Evolutionary conservation across 2,797 vertebrate genomes (phyloP).

Genomic region (Oceanodroma leucorhoa): DNA sequence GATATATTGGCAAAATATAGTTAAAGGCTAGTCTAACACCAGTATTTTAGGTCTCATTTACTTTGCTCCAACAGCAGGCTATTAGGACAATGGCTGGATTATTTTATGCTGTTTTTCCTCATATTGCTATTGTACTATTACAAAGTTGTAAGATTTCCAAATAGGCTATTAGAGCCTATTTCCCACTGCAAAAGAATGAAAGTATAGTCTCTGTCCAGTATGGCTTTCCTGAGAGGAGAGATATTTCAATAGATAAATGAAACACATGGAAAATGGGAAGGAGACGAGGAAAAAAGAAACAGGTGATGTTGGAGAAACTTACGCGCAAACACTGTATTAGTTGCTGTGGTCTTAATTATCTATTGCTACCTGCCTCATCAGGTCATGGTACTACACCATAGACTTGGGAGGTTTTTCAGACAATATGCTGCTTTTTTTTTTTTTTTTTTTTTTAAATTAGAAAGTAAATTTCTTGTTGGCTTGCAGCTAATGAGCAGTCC

Average conservation of each 20-base stretch:
- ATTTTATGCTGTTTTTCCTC: background rate
- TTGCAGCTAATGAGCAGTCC: background rate
- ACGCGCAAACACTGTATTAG: accelerated
- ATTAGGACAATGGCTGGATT: background rate
- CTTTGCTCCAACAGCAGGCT: background rate
- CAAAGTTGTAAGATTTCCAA: background rate
- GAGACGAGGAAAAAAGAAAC: background rate
- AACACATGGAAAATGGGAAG: background rate
- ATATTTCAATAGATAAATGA: background rate
- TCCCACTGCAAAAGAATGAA: background rate
- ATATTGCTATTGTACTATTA: background rate
- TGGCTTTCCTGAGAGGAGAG: background rate
- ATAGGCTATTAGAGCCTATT: background rate
- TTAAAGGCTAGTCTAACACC: background rate
- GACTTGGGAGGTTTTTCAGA: background rate
- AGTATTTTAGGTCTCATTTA: background rate
- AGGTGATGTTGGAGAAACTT: background rate
- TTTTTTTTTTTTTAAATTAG: background rate
- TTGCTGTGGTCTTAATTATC: background rate
- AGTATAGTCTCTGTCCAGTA: background rate
- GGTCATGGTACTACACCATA: background rate
- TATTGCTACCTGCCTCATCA: background rate
- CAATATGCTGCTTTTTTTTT: background rate
- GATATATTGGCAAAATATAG: background rate
- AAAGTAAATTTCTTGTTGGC: background rate